A percentile compares a stretch with the other conserved stretches of the same genome.
Evolutionary conservation across 2,888 invertebrate genomes (phyloP).

Genomic region (Dynastes maya): DNA sequence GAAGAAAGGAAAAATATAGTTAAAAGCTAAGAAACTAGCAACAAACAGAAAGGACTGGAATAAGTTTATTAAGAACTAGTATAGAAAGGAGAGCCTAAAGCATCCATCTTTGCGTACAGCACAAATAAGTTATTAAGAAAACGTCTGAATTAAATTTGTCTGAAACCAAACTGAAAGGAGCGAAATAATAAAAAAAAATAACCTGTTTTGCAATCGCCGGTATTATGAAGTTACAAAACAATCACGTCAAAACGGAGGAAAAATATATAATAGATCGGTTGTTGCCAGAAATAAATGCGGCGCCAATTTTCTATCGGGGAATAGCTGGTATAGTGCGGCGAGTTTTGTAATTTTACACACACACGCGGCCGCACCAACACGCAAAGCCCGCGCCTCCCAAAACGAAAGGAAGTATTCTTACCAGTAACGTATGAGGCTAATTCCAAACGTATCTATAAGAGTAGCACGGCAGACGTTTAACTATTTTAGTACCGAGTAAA

Average conservation of each 20-base stretch:
- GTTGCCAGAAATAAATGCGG: conserved; percentile 43
- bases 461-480: conserved; percentile 64
- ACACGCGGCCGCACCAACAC: conserved; percentile 13
- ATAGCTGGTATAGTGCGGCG: neutral
- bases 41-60: too few relatives aligned
- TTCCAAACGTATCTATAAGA: conserved; percentile 65
- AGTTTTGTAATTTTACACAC: conserved; percentile 44
- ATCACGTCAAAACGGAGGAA: conserved; percentile 12
- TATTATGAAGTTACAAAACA: conserved; percentile 13
- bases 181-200: neutral
- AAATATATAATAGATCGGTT: conserved; percentile 24
- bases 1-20: too few relatives aligned
- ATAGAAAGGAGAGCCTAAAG: too few relatives aligned
- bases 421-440: conserved; percentile 61
- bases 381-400: conserved; percentile 39
- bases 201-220: conserved; percentile 5
- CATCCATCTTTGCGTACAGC: too few relatives aligned
- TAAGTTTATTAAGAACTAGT: too few relatives aligned
- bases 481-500: conserved; percentile 66
- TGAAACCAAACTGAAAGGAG: neutral
- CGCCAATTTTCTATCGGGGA: conserved; percentile 44
- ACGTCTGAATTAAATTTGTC: neutral
- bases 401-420: conserved; percentile 64
- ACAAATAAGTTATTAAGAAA: neutral
- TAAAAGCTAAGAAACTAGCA: too few relatives aligned